A percentile compares a stretch with the other conserved stretches of the same genome.
These are phyloP conservation scores for Maniola jurtina DNA, from an alignment of 1,140 invertebrate species.

Conservation along the genomic window DNA sequence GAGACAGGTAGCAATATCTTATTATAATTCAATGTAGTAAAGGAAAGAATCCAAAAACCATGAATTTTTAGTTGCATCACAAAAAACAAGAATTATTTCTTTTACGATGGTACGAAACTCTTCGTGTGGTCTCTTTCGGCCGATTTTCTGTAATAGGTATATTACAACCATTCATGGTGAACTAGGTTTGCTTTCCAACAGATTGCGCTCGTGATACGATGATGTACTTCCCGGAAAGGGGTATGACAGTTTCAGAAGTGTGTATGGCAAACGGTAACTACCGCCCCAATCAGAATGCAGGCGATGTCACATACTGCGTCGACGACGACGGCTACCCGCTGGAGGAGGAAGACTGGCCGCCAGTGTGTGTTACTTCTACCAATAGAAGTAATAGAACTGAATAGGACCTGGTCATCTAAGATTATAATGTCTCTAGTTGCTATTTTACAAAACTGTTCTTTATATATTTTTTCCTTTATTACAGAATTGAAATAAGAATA, in stretches of 20 bases:
- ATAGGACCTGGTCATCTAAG: too few relatives aligned
- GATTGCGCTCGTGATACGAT: slow-evolving; percentile 79
- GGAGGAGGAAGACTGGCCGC: slow-evolving; percentile 43
- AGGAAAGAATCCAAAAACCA: too few relatives aligned
- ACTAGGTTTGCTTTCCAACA: slow-evolving; percentile 36
- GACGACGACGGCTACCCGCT: slow-evolving; percentile 77
- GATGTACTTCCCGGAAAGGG: slow-evolving; percentile 68
- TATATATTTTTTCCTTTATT: too few relatives aligned
- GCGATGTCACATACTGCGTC: slow-evolving; percentile 74
- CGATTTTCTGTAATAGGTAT: neutral
- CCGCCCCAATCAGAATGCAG: slow-evolving; percentile 62
- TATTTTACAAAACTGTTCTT: too few relatives aligned
- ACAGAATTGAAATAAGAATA: too few relatives aligned
- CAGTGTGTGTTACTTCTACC: slow-evolving; percentile 13
- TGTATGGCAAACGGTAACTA: slow-evolving; percentile 79
- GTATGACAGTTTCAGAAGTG: slow-evolving; percentile 60
- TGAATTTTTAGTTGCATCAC: too few relatives aligned
- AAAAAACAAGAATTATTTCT: too few relatives aligned
- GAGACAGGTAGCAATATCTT: too few relatives aligned
- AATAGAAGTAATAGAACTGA: neutral
- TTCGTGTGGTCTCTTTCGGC: too few relatives aligned
- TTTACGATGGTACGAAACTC: too few relatives aligned
- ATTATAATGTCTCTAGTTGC: too few relatives aligned
- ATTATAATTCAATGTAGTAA: too few relatives aligned
- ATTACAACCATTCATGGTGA: neutral